These are phyloP conservation scores for Chiridota heheva DNA, from an alignment of 35 echinoderm and acorn worm genomes.

Conservation along the genomic window DNA sequence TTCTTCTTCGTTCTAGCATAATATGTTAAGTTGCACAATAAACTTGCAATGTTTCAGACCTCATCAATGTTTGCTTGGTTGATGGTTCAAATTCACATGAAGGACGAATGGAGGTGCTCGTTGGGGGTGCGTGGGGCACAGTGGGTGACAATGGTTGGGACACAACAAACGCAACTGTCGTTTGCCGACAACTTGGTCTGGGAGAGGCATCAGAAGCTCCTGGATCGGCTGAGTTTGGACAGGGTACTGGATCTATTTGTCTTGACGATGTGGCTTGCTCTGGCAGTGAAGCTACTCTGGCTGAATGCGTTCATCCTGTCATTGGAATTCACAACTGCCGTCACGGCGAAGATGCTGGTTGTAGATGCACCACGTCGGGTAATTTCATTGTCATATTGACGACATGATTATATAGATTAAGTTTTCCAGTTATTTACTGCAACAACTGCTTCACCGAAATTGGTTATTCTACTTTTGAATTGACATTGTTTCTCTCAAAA, in stretches of 20 bases:
- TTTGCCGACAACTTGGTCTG: conserved; percentile 15
- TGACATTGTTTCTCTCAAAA: too few relatives aligned
- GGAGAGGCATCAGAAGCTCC: not conserved
- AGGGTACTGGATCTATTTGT: conserved; percentile 31
- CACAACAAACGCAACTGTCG: not conserved
- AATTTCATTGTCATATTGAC: too few relatives aligned
- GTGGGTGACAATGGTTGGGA: conserved; percentile 1
- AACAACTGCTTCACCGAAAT: too few relatives aligned
- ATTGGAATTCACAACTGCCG: conserved; percentile 12
- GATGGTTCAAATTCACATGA: conserved; percentile 6
- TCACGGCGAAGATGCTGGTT: conserved; percentile 32
- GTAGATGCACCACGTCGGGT: conserved; percentile 12
- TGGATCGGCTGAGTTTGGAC: not conserved
- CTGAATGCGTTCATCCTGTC: not conserved
- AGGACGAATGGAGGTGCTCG: conserved; percentile 37
- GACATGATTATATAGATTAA: too few relatives aligned
- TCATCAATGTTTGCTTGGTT: conserved; percentile 19
- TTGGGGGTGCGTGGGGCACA: conserved; percentile 14
- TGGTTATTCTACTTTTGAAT: too few relatives aligned
- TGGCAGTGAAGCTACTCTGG: conserved; percentile 2
- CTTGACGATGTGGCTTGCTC: conserved; percentile 23
- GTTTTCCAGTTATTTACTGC: too few relatives aligned
- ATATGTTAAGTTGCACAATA: not conserved
- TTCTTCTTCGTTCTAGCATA: too few relatives aligned
- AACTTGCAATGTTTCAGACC: not conserved